Percentiles rank a stretch among this genome's conserved stretches.
phyloP scores from a whole-genome alignment of 53 echinoderm and acorn worm species.

The Mesocentrotus franciscanus region DNA sequence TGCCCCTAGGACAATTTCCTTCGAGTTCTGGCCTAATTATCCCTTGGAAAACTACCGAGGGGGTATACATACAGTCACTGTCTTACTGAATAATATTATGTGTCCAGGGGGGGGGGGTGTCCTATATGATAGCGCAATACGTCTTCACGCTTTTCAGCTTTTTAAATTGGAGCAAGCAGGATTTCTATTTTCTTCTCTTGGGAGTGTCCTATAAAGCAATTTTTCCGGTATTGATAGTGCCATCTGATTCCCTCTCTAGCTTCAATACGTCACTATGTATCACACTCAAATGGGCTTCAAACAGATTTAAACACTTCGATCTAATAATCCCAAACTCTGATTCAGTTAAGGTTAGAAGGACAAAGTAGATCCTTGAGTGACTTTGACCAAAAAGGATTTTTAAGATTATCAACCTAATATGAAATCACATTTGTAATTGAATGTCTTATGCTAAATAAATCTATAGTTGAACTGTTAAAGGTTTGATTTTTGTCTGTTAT shows the following conservation, averaged over 20 bases:
- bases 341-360: constrained; percentile 23
- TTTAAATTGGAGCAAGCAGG: background rate
- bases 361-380: constrained; percentile 14
- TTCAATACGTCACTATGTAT: constrained; percentile 2
- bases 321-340: constrained; percentile 45
- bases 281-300: background rate
- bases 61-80: too few relatives aligned
- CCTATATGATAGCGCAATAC: background rate
- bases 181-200: constrained; percentile 16
- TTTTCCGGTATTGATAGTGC: constrained; percentile 27
- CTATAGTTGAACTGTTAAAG: too few relatives aligned
- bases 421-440: background rate
- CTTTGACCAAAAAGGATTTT: constrained; percentile 25
- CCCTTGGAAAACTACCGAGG: background rate
- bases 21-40: background rate
- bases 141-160: background rate
- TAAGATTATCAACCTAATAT: background rate
- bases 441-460: background rate
- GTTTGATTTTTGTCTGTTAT: too few relatives aligned
- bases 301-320: background rate
- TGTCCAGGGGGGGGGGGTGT: too few relatives aligned
- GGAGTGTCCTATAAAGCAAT: constrained; percentile 1
- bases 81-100: too few relatives aligned
- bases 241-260: background rate
- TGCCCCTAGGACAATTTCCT: background rate